Conservation (phyloP, 2,888 invertebrate genomes). For the Pyralis farinalis region DNA sequence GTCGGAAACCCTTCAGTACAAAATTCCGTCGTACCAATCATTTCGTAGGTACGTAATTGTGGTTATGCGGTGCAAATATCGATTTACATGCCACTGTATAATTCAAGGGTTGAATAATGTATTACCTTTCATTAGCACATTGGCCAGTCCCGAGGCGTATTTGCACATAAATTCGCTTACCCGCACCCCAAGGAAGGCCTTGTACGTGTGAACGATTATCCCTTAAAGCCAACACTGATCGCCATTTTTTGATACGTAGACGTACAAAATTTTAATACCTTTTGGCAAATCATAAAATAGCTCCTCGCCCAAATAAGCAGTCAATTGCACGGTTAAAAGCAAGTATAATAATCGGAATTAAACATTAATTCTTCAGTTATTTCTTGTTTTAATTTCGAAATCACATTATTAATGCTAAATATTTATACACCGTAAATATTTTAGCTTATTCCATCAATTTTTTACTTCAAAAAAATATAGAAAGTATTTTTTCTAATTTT, state of each 20-base stretch:
- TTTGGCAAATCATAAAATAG: conserved; percentile 14
- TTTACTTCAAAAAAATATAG: too few species aligned
- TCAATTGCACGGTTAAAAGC: conserved; percentile 4
- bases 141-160: conserved; percentile 73
- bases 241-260: conserved; percentile 35
- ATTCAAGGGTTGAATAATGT: conserved; percentile 80
- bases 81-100: conserved; percentile 80
- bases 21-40: conserved; percentile 42
- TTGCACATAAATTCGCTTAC: conserved; percentile 78
- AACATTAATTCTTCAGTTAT: conserved; percentile 5
- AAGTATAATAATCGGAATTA: conserved; percentile 6
- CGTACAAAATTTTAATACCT: conserved; percentile 20
- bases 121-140: conserved; percentile 80
- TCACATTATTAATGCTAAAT: conserved; percentile 2
- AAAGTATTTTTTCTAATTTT: too few species aligned
- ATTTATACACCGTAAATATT: not conserved
- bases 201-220: conserved; percentile 67
- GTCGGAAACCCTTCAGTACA: conserved; percentile 6
- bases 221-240: conserved; percentile 47
- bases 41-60: conserved; percentile 58
- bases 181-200: conserved; percentile 64
- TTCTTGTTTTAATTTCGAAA: conserved; percentile 5
- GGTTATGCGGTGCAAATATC: conserved; percentile 77
- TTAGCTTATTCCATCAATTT: not conserved
- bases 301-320: conserved; percentile 3